Base-by-base conservation (phyloP, 2,888 invertebrate genomes). In the Litoditis marina region DNA sequence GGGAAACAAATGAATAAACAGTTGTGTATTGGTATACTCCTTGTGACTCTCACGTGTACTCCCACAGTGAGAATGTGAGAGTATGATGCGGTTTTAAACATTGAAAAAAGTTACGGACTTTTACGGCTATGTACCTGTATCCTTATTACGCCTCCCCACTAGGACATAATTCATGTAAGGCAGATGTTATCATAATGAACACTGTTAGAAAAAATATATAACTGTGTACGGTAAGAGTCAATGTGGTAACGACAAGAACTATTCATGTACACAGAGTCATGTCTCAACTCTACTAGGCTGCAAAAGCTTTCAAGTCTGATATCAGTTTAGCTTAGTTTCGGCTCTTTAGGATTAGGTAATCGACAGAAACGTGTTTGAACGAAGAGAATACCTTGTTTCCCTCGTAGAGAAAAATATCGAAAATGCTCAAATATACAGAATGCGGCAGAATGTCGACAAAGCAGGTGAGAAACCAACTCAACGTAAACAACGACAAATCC, bases 401-500 rank as follows among this genome's bases (percentile, higher is more conserved):
- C 76, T 87, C 87, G 74, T 84, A 85, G 6, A 87, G 83, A 74
- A 87, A 86, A 7, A 85, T 81, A 75, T 87, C 87, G 85, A 87
- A 87, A 42, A 87, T 85, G 31, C 84, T 81, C 22, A 87, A 83
- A 79, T 86, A 87, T 39, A 85, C 84, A 32, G 84, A 83, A 54
- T 85, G 84, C 0, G 85, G 86, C 25, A 87, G 83, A 68, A 85
- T 84, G 74, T 87, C 87, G n/a, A 87, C 85, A 80, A 86, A 87
- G 27, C 86, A 78, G 16, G 87, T 87, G 50, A 87, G 81, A 79
- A 87, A 87, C 87, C 87, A 87, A 78, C 85, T 86, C 69, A 87
- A 85, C 7, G 87, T 85, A 78, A 86, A 86, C 22, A 87, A 78
- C 5, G 85, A 76, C 8, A 76, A 65, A 42, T 76, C 74, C 3